phyloP scores from a whole-genome alignment of 2,888 invertebrate genomes.

The Parascotia fuliginaria region DNA sequence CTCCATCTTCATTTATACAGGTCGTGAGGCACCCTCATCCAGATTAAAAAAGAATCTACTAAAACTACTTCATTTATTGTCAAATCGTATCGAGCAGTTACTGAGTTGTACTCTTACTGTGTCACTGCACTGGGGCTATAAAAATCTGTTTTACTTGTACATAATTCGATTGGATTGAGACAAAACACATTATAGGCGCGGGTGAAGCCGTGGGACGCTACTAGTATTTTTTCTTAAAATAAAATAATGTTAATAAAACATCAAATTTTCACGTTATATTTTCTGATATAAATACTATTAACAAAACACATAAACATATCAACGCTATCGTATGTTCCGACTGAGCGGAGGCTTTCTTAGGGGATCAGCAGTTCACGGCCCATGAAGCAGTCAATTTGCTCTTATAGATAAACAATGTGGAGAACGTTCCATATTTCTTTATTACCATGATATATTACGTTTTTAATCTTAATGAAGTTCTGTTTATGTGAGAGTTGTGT shows the following conservation, averaged over 20 bases:
- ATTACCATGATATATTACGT: constrained; percentile 29
- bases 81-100: too few relatives aligned
- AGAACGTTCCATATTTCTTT: constrained; percentile 30
- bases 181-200: too few relatives aligned
- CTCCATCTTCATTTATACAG: too few relatives aligned
- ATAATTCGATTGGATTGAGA: too few relatives aligned
- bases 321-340: constrained; percentile 68
- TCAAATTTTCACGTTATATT: constrained; percentile 1
- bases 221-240: too few relatives aligned
- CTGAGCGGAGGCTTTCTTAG: constrained; percentile 66
- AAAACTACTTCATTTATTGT: too few relatives aligned
- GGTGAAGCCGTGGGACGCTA: too few relatives aligned
- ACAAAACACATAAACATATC: constrained; percentile 37
- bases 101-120: too few relatives aligned
- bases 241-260: background rate
- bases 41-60: too few relatives aligned
- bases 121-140: too few relatives aligned
- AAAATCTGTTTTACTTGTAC: too few relatives aligned
- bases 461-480: constrained; percentile 10
- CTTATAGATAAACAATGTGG: constrained; percentile 35
- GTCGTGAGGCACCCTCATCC: too few relatives aligned
- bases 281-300: constrained; percentile 19
- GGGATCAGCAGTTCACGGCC: constrained; percentile 72
- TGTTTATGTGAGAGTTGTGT: background rate
- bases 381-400: constrained; percentile 62